phyloP scores from a whole-genome alignment of 2,113 vertebrate species.

The Gallinago jamesoni region DNA sequence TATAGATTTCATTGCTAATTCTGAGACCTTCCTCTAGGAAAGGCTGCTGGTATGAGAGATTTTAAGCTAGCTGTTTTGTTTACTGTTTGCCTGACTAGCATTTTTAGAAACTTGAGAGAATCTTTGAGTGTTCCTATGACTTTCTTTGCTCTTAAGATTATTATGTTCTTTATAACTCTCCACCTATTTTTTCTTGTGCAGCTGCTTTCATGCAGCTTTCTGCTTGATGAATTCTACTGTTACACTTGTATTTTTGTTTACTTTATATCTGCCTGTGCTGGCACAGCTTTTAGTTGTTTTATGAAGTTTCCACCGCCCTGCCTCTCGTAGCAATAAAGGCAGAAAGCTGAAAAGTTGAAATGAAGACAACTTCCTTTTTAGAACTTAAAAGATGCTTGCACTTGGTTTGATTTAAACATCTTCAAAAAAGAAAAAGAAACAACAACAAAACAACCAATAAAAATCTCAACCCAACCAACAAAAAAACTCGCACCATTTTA shows the following conservation, averaged over 20 bases:
- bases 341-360: neutral
- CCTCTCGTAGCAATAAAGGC: neutral
- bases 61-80: neutral
- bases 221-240: neutral
- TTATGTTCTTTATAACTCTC: neutral
- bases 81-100: neutral
- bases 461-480: neutral
- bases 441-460: neutral
- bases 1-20: neutral
- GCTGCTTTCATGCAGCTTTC: neutral
- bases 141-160: neutral
- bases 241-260: neutral
- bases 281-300: neutral
- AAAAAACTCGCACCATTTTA: neutral
- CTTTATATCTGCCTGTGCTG: neutral
- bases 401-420: neutral
- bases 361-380: neutral
- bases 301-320: neutral
- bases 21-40: neutral
- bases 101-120: neutral
- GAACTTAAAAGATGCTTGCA: neutral
- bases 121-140: neutral
- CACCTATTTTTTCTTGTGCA: neutral
- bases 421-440: neutral
- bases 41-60: neutral